Percentiles rank a stretch among this genome's conserved stretches.
These are phyloP conservation scores for Melanogrammus aeglefinus DNA, from an alignment of 2,797 vertebrate genomes.

Conservation along the genomic window DNA sequence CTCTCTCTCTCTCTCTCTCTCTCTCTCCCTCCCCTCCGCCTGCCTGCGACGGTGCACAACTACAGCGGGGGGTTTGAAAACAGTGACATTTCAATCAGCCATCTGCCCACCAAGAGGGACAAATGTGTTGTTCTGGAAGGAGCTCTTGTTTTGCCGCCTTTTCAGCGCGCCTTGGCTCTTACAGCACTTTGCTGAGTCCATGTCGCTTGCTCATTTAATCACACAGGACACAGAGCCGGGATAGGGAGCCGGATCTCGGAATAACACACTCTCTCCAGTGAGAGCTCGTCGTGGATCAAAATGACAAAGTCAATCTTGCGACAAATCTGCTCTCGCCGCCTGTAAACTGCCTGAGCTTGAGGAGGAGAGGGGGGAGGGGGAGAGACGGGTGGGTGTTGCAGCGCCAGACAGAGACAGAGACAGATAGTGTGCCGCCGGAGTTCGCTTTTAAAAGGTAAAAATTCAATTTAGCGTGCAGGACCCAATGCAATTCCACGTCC, in stretches of 20 bases:
- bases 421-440: constrained; percentile 1
- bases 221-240: constrained; percentile 24
- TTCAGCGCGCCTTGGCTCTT: too few species aligned
- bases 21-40: constrained; percentile 15
- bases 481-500: constrained; percentile 20
- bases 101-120: constrained; percentile 15
- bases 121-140: constrained; percentile 11
- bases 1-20: too few species aligned
- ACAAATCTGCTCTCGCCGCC: constrained; percentile 51
- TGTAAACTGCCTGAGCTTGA: constrained; percentile 36
- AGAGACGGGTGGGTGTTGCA: constrained; percentile 39
- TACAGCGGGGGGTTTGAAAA: constrained; percentile 21
- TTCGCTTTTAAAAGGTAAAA: constrained; percentile 41
- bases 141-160: too few species aligned
- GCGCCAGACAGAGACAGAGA: constrained; percentile 24
- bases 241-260: constrained; percentile 26
- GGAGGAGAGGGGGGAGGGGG: not conserved
- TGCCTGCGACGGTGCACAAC: constrained; percentile 23
- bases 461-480: constrained; percentile 42
- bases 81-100: constrained; percentile 46
- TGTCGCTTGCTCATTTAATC: constrained; percentile 58
- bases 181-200: constrained; percentile 30
- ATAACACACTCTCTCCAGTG: constrained; percentile 47
- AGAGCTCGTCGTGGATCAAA: constrained; percentile 59
- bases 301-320: constrained; percentile 62